Base-by-base conservation (phyloP, 2,888 invertebrate species). In the Podabrus alpinus region DNA sequence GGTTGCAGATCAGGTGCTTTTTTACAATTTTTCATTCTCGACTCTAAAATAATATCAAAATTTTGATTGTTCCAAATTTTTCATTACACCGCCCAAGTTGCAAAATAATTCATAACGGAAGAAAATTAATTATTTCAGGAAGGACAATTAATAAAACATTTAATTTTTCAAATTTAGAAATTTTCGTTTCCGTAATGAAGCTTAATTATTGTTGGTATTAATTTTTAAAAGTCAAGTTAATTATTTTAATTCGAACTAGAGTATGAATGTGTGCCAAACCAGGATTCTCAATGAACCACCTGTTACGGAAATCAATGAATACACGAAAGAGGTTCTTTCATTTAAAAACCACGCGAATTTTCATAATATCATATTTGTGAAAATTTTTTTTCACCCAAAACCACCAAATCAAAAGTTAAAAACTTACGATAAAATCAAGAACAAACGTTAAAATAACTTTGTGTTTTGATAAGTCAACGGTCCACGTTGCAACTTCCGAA, bases 281-380 rank as follows among this genome's bases (percentile, higher is more conserved):
- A 70, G 72, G 75, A 59, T 66, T 68, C 59, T 75, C 74, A 80
- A 80, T 80, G 80, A 80, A 80, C 80, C 80, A 80, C 80, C 80
- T 80, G 80, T 80, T 80, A 80, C 74, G 61, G 72, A 73, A 73
- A 77, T 79, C 79, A 78, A 77, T 79, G 79, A 75, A 71, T 60
- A 69, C 69, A 72, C 76, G 71, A 77, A 77, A 77, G 72, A 75
- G n/a, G 15, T 66, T 66, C 69, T 59, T 69, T 69, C 68, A 62
- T 16, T 15, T 62, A 61, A 64, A 60, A 60, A 45, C 69, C 68
- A 69, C 66, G 60, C 61, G 60, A 74, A 59, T 68, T 66, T 72
- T 67, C 62, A 29, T 68, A 45, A 45, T 0, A 19, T 3, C 13
- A 66, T 15, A 17, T 61, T 66, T 21, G 45, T 1, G 9, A 45